Percentiles rank a stretch among this genome's conserved stretches.
Conservation (phyloP, 2,888 invertebrate genomes). For the Aphrophora alni region DNA sequence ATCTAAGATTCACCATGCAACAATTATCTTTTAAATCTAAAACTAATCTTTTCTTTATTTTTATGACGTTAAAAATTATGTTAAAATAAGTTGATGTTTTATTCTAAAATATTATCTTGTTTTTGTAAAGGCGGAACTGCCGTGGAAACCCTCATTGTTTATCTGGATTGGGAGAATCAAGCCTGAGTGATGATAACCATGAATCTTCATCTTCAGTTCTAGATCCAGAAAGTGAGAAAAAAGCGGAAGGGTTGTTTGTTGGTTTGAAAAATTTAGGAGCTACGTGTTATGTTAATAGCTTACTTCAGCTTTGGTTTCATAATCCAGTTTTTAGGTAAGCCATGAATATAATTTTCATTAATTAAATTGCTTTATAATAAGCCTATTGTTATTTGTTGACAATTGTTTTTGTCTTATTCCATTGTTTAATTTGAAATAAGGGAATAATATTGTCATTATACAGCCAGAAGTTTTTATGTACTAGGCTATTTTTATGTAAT, state of each 20-base stretch:
- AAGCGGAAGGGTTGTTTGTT: slow-evolving; percentile 61
- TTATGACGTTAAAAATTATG: too few relatives aligned
- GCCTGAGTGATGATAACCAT: slow-evolving; percentile 61
- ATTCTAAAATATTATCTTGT: too few relatives aligned
- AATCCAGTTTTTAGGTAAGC: slow-evolving; percentile 62
- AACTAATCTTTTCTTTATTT: too few relatives aligned
- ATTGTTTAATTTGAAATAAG: background rate
- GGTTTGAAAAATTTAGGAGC: slow-evolving; percentile 69
- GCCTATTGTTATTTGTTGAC: background rate
- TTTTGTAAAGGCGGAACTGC: slow-evolving; percentile 65
- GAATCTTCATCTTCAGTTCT: slow-evolving; percentile 55
- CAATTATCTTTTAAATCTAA: too few relatives aligned
- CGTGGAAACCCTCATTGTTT: slow-evolving; percentile 65
- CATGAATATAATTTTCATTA: slow-evolving; percentile 11
- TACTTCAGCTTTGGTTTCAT: slow-evolving; percentile 69
- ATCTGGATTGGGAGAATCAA: slow-evolving; percentile 64
- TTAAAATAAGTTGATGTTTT: too few relatives aligned
- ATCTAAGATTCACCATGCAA: too few relatives aligned
- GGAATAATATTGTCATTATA: too few relatives aligned
- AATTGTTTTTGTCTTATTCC: background rate
- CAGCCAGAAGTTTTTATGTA: too few relatives aligned
- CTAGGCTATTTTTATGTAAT: too few relatives aligned
- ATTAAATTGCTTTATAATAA: too few relatives aligned
- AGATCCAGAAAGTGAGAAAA: slow-evolving; percentile 54
- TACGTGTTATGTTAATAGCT: slow-evolving; percentile 70